phyloP scores from a whole-genome alignment of 2,888 invertebrate genomes.

The Caenorhabditis sp. region DNA sequence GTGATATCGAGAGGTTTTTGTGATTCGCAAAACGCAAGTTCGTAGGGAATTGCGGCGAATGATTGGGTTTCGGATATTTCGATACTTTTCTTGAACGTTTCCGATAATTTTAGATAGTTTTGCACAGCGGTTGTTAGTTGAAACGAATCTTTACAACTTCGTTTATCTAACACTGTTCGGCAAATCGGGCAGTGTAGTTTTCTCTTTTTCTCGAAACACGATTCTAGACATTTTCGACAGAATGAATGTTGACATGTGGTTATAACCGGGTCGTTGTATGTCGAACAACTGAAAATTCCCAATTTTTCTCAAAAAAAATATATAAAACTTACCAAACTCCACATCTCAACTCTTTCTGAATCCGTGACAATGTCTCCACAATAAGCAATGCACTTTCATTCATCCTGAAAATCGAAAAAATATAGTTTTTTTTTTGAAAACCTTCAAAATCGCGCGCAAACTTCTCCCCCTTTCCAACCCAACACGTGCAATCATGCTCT shows the following conservation, averaged over 20 bases:
- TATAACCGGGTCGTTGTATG: constrained; percentile 42
- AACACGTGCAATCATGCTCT: constrained; percentile 18
- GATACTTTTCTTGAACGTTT: constrained; percentile 34
- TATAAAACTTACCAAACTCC: constrained; percentile 47
- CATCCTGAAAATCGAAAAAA: constrained; percentile 8
- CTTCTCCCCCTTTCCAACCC: background rate
- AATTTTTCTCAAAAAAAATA: constrained; percentile 1
- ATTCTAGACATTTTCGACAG: constrained; percentile 39
- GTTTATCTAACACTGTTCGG: constrained; percentile 39
- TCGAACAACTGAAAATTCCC: constrained; percentile 47
- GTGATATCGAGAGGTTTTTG: constrained; percentile 38
- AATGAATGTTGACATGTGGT: constrained; percentile 52
- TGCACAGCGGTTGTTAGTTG: constrained; percentile 31
- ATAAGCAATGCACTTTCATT: constrained; percentile 19
- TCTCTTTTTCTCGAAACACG: constrained; percentile 38
- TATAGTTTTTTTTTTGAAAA: no score
- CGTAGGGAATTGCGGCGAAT: constrained; percentile 23
- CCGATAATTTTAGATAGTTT: constrained; percentile 38
- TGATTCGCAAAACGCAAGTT: constrained; percentile 39
- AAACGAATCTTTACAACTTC: constrained; percentile 31
- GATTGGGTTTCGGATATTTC: constrained; percentile 2
- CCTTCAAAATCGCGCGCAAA: background rate
- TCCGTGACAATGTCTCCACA: constrained; percentile 12
- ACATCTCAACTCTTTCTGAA: constrained; percentile 49
- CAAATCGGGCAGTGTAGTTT: constrained; percentile 53